These are phyloP conservation scores for Gadopsis marmoratus DNA, from an alignment of 2,797 vertebrate genomes.

Conservation along the genomic window DNA sequence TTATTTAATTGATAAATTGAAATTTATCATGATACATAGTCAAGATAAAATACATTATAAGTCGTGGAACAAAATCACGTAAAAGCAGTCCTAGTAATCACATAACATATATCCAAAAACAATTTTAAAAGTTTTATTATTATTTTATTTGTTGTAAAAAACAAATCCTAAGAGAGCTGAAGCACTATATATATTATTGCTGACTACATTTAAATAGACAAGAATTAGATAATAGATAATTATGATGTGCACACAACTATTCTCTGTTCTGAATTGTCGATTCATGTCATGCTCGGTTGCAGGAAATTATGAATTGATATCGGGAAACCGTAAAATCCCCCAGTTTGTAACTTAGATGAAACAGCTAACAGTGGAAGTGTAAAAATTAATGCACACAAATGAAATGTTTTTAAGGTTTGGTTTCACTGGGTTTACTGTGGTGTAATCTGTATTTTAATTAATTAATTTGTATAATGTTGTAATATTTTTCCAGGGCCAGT, in stretches of 20 bases:
- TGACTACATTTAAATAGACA: background rate
- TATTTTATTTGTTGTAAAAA: too few species aligned
- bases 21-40: too few species aligned
- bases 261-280: background rate
- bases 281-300: background rate
- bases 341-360: background rate
- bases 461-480: background rate
- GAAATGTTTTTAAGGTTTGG: background rate
- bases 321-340: background rate
- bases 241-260: background rate
- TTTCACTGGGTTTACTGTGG: background rate
- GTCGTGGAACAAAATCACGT: background rate
- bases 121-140: too few species aligned
- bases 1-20: background rate
- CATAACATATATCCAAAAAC: background rate
- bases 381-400: background rate
- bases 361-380: background rate
- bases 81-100: background rate
- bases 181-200: background rate
- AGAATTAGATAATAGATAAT: too few species aligned
- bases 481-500: conserved; percentile 90
- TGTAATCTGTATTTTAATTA: conserved; percentile 1
- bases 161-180: background rate
- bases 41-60: background rate
- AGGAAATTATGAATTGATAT: background rate